Conservation (phyloP, 2,113 vertebrate species). For the Rostratula benghalensis region DNA sequence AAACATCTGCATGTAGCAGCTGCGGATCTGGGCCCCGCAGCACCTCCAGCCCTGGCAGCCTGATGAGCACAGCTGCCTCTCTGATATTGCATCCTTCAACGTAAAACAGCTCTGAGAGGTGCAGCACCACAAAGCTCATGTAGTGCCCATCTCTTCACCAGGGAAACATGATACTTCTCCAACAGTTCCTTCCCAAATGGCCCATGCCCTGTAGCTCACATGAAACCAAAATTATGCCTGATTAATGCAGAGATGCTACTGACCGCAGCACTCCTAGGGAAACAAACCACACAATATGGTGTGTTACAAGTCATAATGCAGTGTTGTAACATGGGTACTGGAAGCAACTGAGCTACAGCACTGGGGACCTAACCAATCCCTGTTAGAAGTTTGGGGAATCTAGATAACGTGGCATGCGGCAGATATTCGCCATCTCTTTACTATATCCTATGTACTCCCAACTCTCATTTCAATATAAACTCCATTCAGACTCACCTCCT, state of each 20-base stretch:
- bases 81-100: neutral
- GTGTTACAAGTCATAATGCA: too few relatives aligned
- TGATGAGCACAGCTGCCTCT: neutral
- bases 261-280: neutral
- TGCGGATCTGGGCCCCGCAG: neutral
- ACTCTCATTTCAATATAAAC: neutral
- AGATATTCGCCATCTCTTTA: neutral
- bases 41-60: slow-evolving; percentile 1
- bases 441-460: neutral
- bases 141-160: neutral
- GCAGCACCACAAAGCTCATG: neutral
- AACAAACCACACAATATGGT: rapidly evolving
- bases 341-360: neutral
- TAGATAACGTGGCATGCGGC: neutral
- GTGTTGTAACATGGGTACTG: rapidly evolving
- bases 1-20: neutral
- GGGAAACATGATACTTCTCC: neutral
- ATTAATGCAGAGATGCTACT: neutral
- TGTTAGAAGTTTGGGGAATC: neutral
- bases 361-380: rapidly evolving
- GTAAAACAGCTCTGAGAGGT: neutral
- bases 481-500: neutral
- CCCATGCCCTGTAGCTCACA: neutral
- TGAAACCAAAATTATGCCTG: neutral
- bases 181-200: neutral